Evolutionary conservation across 1,140 invertebrate genomes (phyloP).

Genomic region (Cyclina sinensis): DNA sequence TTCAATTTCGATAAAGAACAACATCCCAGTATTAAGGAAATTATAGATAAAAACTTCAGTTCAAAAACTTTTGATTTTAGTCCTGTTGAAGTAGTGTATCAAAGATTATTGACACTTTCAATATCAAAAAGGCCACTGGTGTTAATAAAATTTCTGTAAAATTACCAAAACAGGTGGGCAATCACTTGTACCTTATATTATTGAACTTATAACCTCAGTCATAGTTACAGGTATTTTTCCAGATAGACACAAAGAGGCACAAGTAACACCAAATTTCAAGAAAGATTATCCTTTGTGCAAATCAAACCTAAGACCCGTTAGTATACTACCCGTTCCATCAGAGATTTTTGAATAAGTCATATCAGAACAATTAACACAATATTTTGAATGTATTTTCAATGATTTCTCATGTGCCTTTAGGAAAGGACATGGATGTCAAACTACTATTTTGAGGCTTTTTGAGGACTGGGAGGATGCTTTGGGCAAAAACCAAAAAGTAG

Average conservation of each 20-base stretch:
- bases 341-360: slow-evolving; percentile 36
- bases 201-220: not conserved
- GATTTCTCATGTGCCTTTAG: slow-evolving; percentile 34
- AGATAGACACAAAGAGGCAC: slow-evolving; percentile 32
- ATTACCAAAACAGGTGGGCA: slow-evolving; percentile 19
- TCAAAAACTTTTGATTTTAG: slow-evolving; percentile 39
- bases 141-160: too few relatives aligned
- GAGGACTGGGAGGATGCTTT: slow-evolving; percentile 37
- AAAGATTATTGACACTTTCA: not conserved
- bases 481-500: not conserved
- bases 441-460: not conserved
- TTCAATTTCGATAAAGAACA: slow-evolving; percentile 47
- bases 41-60: slow-evolving; percentile 20
- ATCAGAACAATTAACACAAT: not conserved
- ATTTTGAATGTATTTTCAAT: slow-evolving; percentile 36
- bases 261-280: slow-evolving; percentile 37
- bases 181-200: too few relatives aligned
- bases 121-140: not conserved
- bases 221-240: slow-evolving; percentile 18
- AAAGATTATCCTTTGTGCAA: slow-evolving; percentile 30
- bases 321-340: slow-evolving; percentile 8
- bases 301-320: slow-evolving; percentile 34
- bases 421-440: too few relatives aligned
- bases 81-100: not conserved
- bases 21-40: slow-evolving; percentile 52